Percentiles rank a stretch among this genome's conserved stretches.
Conservation (phyloP, 2,797 vertebrate species). For the Caiman crocodilus region DNA sequence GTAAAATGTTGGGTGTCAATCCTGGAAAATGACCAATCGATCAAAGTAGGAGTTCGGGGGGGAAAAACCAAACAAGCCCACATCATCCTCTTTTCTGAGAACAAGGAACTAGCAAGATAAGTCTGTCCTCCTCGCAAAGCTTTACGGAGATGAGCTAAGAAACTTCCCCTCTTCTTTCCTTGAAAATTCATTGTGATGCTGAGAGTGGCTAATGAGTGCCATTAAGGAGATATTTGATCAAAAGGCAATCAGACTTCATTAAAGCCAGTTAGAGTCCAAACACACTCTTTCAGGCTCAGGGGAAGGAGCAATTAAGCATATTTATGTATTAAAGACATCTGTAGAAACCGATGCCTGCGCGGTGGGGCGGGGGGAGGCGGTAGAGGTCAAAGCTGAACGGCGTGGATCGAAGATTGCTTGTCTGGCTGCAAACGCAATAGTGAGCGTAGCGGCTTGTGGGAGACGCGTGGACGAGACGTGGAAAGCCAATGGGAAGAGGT, state of each 20-base stretch:
- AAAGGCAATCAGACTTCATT: no score
- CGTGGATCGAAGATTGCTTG: neutral
- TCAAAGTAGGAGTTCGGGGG: neutral
- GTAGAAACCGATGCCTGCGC: neutral
- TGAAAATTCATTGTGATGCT: no score
- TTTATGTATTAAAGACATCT: neutral
- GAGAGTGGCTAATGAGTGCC: no score
- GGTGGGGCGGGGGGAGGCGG: neutral
- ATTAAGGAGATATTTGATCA: no score
- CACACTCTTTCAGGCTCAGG: neutral
- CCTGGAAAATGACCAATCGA: constrained; percentile 39
- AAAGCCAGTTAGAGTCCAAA: no score
- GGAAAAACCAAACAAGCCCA: no score
- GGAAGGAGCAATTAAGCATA: neutral
- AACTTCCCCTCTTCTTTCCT: no score
- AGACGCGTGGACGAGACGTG: neutral
- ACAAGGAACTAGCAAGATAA: no score
- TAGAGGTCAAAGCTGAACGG: neutral
- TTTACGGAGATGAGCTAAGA: no score
- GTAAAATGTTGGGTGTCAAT: constrained; percentile 27
- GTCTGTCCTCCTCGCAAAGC: no score
- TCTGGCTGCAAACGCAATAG: neutral
- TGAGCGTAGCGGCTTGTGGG: neutral
- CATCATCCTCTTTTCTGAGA: no score
- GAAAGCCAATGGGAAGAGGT: neutral